Evolutionary conservation across 2,113 vertebrate species (phyloP).

Genomic region (Ursus arctos): DNA sequence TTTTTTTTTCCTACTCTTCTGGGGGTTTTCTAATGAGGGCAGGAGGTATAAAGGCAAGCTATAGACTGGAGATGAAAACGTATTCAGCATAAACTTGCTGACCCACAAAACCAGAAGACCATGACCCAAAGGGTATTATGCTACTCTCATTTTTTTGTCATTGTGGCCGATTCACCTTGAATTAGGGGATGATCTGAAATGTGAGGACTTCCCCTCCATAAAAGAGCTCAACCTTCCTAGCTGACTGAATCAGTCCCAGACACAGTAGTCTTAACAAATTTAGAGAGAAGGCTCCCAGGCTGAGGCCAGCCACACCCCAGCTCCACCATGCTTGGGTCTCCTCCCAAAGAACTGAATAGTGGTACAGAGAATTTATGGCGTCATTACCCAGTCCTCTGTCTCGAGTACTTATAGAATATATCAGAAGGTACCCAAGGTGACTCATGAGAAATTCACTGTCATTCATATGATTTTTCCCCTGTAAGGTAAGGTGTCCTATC

Average conservation of each 20-base stretch:
- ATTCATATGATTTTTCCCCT: background rate
- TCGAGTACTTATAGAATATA: no score
- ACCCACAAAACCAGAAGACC: background rate
- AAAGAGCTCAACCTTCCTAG: background rate
- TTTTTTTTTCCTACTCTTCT: background rate
- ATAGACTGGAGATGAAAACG: background rate
- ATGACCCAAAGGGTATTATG: background rate
- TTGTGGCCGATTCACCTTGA: background rate
- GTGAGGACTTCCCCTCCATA: background rate
- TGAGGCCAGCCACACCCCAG: background rate
- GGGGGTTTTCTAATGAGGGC: background rate
- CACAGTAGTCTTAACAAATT: background rate
- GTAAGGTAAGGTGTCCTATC: background rate
- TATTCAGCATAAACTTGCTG: background rate
- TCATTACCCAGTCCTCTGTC: background rate
- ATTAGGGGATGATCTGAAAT: background rate
- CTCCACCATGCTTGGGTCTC: fast-evolving
- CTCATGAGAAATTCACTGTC: background rate
- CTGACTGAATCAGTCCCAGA: background rate
- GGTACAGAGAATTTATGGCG: background rate
- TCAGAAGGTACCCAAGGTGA: background rate
- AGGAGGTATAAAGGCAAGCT: background rate
- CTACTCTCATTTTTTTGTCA: constrained; percentile 25
- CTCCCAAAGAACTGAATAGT: background rate
- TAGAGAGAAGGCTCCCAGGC: background rate